Conservation (phyloP, 2,888 invertebrate genomes). For the Nysson spinosus region DNA sequence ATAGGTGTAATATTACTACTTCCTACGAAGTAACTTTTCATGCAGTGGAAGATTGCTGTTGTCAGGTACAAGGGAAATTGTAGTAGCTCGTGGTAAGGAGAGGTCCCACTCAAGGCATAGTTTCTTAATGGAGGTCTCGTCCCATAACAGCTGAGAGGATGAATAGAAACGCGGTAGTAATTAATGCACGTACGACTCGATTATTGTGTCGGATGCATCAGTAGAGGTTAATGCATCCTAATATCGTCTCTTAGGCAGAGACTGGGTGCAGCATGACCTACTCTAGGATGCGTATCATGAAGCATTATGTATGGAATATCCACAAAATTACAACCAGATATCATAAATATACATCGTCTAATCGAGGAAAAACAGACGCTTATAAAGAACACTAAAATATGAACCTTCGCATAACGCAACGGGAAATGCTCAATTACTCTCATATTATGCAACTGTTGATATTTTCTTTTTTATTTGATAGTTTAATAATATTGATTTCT, state of each 20-base stretch:
- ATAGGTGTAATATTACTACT: too few species aligned
- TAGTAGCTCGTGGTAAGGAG: conserved; percentile 24
- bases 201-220: conserved; percentile 58
- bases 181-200: conserved; percentile 60
- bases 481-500: too few species aligned
- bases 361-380: conserved; percentile 1
- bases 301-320: conserved; percentile 17
- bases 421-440: too few species aligned
- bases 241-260: conserved; percentile 50
- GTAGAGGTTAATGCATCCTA: conserved; percentile 57
- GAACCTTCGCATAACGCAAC: too few species aligned
- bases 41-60: conserved; percentile 19
- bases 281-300: conserved; percentile 12
- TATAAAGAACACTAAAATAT: not conserved
- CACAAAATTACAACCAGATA: conserved; percentile 2
- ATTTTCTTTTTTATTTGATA: too few species aligned
- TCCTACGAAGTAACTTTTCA: not conserved
- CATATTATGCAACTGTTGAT: too few species aligned
- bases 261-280: conserved; percentile 10
- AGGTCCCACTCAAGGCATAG: conserved; percentile 46
- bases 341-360: not conserved
- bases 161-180: conserved; percentile 60
- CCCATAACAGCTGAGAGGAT: conserved; percentile 46
- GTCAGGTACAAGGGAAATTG: conserved; percentile 13
- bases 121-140: conserved; percentile 59